phyloP scores from a whole-genome alignment of 2,797 vertebrate genomes.

The Pachyuromys duprasi region DNA sequence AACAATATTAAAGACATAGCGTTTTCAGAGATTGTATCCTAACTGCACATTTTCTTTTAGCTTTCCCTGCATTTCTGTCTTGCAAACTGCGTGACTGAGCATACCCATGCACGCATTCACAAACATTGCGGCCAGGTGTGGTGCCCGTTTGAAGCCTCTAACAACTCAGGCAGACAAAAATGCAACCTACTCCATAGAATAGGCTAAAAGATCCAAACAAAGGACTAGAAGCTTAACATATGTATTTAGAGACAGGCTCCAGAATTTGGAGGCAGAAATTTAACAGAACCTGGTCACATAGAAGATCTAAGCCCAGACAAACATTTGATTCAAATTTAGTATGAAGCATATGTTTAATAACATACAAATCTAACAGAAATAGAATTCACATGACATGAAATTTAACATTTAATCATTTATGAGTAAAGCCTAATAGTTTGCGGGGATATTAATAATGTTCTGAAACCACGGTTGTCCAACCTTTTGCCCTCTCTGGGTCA shows the following conservation, averaged over 20 bases:
- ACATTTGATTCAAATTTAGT: not conserved
- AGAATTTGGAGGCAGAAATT: not conserved
- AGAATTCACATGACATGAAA: not conserved
- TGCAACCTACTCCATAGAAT: not conserved
- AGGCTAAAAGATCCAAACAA: not conserved
- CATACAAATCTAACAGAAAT: not conserved
- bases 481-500: not conserved
- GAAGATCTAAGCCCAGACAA: not conserved
- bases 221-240: not conserved
- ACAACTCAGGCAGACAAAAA: not conserved
- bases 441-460: not conserved
- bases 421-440: not conserved
- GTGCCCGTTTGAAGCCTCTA: not conserved
- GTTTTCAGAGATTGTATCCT: not conserved
- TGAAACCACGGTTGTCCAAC: not conserved
- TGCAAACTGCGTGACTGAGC: not conserved
- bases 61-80: not conserved
- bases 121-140: not conserved
- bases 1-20: not conserved
- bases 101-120: not conserved
- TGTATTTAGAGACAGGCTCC: too few relatives aligned
- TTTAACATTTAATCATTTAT: not conserved
- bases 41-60: not conserved
- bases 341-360: not conserved
- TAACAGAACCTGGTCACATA: not conserved